Evolutionary conservation across 2,797 vertebrate species (phyloP), one percentile per base, ranked within the genome.

Genomic region (Lagocephalus sceleratus): DNA sequence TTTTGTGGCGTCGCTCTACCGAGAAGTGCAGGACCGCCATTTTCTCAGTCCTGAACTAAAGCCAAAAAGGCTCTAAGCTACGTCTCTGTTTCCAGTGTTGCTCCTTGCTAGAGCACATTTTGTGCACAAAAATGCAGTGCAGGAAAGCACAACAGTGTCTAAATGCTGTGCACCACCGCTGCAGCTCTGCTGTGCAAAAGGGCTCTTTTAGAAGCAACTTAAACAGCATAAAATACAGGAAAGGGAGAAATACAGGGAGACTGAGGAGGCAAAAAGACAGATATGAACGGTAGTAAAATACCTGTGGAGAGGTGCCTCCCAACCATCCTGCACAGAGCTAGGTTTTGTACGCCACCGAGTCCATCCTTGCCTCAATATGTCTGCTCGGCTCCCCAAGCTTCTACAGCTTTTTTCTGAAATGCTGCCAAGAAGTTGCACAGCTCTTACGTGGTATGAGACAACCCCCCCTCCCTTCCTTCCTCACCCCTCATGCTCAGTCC

Each of bases 1-100:
- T 84, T 88, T 83, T 84, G 71, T 81, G 71, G 80, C 89, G 89
- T 91, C 87, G 88, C 89, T 85, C 76, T 20, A 71, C 77, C 89
- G 83, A 82, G 78, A 70, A 87, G 91, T 88, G 88, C 64, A 90
- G 85, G 92, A 93, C 92, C 91, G 94, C 96, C 95, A 98, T 96
- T 94, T 96, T 94, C 92, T 93, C 91, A 90, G 86, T 87, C 73
- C 90, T 94, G 92, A 93, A 92, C 83, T 29, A 57, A 64, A 91
- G 93, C 92, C 91, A 93, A 91, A 89, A 92, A 83, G 66, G 84
- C 90, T 86, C 68, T 67, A 89, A 88, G 90, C 78, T 73, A 77
- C 89, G 74, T 88, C 88, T 88, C 77, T 38, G 80, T 73, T 79
- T 76, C 66, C 57, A 60, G 32, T 29, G 23, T 39, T 14, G 53